Percentiles rank a stretch among this genome's conserved stretches.
These are phyloP conservation scores for Gonioctena quinquepunctata DNA, from an alignment of 1,140 invertebrate genomes.

Conservation along the genomic window DNA sequence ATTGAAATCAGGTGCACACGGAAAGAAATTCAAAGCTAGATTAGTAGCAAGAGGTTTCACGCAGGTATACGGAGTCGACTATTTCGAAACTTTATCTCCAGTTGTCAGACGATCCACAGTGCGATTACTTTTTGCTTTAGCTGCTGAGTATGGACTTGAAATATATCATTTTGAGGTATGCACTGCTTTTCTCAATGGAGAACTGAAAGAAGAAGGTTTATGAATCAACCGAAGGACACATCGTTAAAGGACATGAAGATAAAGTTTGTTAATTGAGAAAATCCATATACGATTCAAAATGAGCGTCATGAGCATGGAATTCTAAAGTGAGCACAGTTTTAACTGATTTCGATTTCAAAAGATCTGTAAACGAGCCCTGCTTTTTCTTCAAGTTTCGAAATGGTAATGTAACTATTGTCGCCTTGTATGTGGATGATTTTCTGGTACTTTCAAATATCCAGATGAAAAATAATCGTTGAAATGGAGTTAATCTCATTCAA, in stretches of 20 bases:
- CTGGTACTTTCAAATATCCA: constrained; percentile 42
- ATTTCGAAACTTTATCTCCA: constrained; percentile 49
- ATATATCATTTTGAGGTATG: constrained; percentile 39
- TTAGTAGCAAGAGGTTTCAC: constrained; percentile 54
- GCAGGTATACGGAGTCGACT: constrained; percentile 53
- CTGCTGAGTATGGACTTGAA: constrained; percentile 18
- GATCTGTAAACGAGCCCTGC: constrained; percentile 44
- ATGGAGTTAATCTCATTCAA: constrained; percentile 37
- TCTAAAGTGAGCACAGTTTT: constrained; percentile 42
- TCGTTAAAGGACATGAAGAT: constrained; percentile 38
- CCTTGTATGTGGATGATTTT: constrained; percentile 53
- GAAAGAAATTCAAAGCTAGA: constrained; percentile 46
- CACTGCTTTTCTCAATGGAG: constrained; percentile 51
- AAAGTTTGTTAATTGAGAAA: constrained; percentile 41
- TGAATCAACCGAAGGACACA: constrained; percentile 30
- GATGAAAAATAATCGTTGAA: constrained; percentile 31
- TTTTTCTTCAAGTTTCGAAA: constrained; percentile 41
- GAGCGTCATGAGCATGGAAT: constrained; percentile 55
- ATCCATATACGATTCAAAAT: constrained; percentile 56
- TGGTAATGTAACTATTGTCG: constrained; percentile 40
- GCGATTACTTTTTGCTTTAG: constrained; percentile 23
- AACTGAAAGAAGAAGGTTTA: constrained; percentile 46
- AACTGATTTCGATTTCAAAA: constrained; percentile 35
- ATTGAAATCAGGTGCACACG: constrained; percentile 43
- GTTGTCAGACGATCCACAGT: constrained; percentile 47